Percentiles rank a stretch among this genome's conserved stretches.
Conservation (phyloP, 1,140 invertebrate genomes). For the Hormaphis cornu region DNA sequence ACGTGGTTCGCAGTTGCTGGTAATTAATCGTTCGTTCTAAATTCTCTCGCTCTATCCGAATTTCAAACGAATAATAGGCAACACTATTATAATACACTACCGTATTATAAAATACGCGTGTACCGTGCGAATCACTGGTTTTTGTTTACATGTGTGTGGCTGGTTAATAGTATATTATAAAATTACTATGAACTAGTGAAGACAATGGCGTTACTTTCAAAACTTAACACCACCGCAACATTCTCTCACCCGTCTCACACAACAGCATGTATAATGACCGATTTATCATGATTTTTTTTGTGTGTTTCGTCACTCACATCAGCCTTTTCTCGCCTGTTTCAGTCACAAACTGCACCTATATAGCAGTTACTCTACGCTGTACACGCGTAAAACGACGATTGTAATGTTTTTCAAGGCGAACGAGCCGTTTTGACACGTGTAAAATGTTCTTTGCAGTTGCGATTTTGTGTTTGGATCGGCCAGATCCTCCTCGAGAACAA, state of each 20-base stretch:
- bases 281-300: neutral
- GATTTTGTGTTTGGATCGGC: neutral
- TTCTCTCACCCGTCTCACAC: neutral
- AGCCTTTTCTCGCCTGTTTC: no score
- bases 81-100: neutral
- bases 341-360: neutral
- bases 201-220: conserved; percentile 7
- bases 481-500: neutral
- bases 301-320: no score
- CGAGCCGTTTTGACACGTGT: no score
- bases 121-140: neutral
- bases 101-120: neutral
- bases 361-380: no score
- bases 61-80: neutral
- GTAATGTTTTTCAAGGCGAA: neutral
- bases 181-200: no score
- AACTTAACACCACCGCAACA: neutral
- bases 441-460: no score
- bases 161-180: neutral
- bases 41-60: neutral
- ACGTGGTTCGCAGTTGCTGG: no score
- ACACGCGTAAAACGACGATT: no score
- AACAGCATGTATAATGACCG: neutral
- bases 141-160: neutral
- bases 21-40: no score